phyloP scores from a whole-genome alignment of 1,140 invertebrate genomes.

The Brachionus koreanus region DNA sequence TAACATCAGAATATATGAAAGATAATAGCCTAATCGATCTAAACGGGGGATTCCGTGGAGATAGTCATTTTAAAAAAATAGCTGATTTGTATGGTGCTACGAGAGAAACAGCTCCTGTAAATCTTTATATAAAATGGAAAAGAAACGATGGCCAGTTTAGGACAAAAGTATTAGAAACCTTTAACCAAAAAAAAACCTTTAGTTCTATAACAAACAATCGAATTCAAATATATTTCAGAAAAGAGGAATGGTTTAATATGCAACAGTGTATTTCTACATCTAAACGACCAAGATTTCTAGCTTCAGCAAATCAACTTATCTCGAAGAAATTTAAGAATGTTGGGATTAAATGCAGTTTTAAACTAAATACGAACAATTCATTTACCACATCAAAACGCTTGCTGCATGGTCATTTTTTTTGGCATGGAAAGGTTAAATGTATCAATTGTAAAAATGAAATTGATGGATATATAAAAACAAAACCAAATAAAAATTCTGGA shows the following conservation, averaged over 20 bases:
- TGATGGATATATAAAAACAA: background rate
- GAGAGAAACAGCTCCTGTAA: background rate
- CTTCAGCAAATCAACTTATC: background rate
- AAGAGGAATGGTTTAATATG: background rate
- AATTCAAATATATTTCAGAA: background rate
- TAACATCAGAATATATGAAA: background rate
- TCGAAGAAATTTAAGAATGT: background rate
- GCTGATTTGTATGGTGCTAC: background rate
- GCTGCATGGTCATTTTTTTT: background rate
- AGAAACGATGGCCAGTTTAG: background rate
- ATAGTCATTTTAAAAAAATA: background rate
- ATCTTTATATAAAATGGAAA: background rate
- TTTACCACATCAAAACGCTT: background rate
- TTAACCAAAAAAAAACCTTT: background rate
- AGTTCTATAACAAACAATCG: background rate
- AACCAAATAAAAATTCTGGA: background rate
- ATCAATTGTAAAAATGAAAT: background rate
- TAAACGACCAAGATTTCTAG: background rate
- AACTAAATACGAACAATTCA: background rate
- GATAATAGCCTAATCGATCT: background rate
- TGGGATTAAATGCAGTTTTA: background rate
- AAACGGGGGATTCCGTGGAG: background rate
- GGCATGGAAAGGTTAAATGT: background rate
- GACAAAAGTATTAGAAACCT: background rate
- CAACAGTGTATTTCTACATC: background rate